Percentiles rank a stretch among this genome's conserved stretches.
These are phyloP conservation scores for Danio albolineatus DNA, from an alignment of 2,797 vertebrate species.

Conservation along the genomic window DNA sequence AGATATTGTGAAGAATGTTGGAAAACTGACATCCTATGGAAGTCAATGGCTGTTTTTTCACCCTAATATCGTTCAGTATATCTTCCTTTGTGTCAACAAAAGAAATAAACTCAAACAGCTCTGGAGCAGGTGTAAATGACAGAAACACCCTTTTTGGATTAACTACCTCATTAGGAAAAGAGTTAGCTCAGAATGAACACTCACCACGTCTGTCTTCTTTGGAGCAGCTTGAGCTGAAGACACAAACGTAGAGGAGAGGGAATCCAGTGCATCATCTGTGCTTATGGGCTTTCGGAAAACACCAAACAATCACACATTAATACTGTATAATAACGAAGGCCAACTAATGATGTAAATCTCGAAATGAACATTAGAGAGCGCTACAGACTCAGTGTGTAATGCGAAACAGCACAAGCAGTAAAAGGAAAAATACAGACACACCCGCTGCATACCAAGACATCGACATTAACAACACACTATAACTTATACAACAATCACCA, in stretches of 20 bases:
- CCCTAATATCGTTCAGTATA: too few species aligned
- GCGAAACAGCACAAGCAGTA: constrained; percentile 59
- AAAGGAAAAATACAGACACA: constrained; percentile 74
- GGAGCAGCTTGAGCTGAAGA: constrained; percentile 58
- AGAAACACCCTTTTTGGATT: too few species aligned
- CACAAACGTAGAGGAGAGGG: constrained; percentile 73
- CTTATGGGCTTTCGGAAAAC: constrained; percentile 72
- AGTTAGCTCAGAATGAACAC: not conserved
- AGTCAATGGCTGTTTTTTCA: too few species aligned
- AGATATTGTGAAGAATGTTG: too few species aligned
- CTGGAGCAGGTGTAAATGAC: too few species aligned
- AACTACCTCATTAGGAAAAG: too few species aligned
- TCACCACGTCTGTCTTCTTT: constrained; percentile 65
- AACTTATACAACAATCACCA: not conserved
- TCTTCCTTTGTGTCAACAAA: too few species aligned
- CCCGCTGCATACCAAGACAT: constrained; percentile 69
- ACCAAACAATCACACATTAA: constrained; percentile 22
- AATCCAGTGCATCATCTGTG: constrained; percentile 74
- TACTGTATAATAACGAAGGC: not conserved
- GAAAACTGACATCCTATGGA: too few species aligned
- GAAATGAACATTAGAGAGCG: constrained; percentile 71
- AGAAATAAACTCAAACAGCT: too few species aligned
- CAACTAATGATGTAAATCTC: not conserved
- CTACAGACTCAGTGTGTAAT: constrained; percentile 33
- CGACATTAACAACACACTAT: constrained; percentile 38